phyloP scores from a whole-genome alignment of 2,113 vertebrate species.

The Isichthys henryi region DNA sequence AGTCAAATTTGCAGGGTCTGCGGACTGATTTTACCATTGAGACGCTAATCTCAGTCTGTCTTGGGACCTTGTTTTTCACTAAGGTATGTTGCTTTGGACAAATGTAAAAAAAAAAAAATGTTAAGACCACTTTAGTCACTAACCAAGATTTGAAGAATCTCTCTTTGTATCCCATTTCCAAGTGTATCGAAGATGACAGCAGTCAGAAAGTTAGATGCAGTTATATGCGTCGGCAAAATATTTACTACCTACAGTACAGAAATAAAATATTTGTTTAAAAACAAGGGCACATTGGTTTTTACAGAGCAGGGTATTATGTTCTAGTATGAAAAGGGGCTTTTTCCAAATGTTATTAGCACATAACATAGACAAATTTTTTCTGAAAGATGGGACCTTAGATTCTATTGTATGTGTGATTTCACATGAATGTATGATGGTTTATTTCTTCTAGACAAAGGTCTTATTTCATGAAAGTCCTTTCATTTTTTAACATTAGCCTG shows the following conservation, averaged over 20 bases:
- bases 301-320: neutral
- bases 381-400: neutral
- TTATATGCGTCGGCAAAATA: neutral
- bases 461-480: neutral
- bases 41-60: neutral
- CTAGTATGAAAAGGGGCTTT: neutral
- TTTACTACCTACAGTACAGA: neutral
- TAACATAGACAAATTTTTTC: neutral
- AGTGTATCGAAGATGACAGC: neutral
- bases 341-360: neutral
- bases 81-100: neutral
- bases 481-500: neutral
- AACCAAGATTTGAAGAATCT: neutral
- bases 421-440: neutral
- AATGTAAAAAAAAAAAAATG: neutral
- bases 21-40: neutral
- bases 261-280: neutral
- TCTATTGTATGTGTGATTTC: neutral
- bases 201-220: neutral
- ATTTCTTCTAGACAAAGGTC: neutral
- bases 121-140: neutral
- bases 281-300: neutral
- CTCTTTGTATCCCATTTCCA: neutral
- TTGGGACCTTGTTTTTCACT: neutral
- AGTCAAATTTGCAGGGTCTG: neutral